phyloP scores from a whole-genome alignment of 1,140 invertebrate species.

The Macrocentrus cingulum region DNA sequence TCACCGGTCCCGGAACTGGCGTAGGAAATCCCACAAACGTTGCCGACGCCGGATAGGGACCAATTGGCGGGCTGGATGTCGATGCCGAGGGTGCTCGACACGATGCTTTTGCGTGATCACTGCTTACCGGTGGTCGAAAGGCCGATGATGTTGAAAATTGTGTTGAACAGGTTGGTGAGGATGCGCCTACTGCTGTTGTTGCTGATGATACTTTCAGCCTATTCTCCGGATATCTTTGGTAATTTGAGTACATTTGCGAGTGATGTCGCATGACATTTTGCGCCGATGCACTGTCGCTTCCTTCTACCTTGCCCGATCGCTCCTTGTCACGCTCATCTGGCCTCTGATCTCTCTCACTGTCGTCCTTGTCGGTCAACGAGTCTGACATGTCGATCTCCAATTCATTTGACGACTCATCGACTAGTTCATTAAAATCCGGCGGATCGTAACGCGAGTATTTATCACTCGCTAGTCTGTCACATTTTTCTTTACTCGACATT shows the following conservation, averaged over 20 bases:
- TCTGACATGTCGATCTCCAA: constrained; percentile 79
- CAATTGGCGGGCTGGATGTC: constrained; percentile 56
- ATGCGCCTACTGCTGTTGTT: constrained; percentile 33
- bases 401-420: constrained; percentile 78
- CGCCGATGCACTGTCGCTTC: constrained; percentile 50
- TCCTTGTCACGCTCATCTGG: constrained; percentile 53
- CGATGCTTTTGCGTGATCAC: constrained; percentile 51
- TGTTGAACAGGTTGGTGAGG: constrained; percentile 51
- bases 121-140: constrained; percentile 71
- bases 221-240: constrained; percentile 47
- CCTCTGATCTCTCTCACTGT: constrained; percentile 55
- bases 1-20: constrained; percentile 43
- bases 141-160: constrained; percentile 72
- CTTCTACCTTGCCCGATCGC: constrained; percentile 57
- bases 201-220: constrained; percentile 43
- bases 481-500: constrained; percentile 46
- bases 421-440: constrained; percentile 77
- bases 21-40: constrained; percentile 67
- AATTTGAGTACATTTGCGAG: constrained; percentile 39
- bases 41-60: constrained; percentile 65
- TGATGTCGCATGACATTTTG: constrained; percentile 40
- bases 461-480: constrained; percentile 45
- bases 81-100: constrained; percentile 45
- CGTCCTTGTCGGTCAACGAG: constrained; percentile 57
- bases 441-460: constrained; percentile 67